Percentiles rank a stretch among this genome's conserved stretches.
These are phyloP conservation scores for Elanoides forficatus DNA, from an alignment of 2,113 vertebrate species.

Conservation along the genomic window DNA sequence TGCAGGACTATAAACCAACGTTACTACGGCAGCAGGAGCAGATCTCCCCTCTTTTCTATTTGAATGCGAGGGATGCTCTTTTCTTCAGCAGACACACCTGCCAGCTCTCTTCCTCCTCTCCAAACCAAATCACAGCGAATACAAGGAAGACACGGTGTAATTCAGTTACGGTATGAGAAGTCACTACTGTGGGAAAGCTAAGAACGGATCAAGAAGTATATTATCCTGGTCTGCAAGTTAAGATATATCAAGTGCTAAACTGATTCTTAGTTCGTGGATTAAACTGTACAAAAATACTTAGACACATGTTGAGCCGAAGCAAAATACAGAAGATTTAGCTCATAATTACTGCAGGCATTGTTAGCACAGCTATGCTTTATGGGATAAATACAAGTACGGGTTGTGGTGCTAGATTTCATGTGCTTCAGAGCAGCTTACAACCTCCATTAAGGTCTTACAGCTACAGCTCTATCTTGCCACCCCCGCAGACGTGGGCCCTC, in stretches of 20 bases:
- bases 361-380: not conserved
- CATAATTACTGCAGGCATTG: not conserved
- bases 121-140: not conserved
- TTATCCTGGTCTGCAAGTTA: not conserved
- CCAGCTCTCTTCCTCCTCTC: not conserved
- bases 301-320: fast-evolving
- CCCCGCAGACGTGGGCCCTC: not conserved
- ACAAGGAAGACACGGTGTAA: not conserved
- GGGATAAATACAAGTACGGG: not conserved
- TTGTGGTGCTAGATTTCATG: not conserved
- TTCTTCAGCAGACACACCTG: not conserved
- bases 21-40: not conserved
- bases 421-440: not conserved
- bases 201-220: not conserved
- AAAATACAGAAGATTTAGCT: not conserved
- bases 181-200: not conserved
- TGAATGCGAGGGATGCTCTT: not conserved
- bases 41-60: not conserved
- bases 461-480: not conserved
- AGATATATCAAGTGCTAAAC: not conserved
- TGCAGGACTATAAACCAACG: not conserved
- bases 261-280: not conserved
- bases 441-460: not conserved
- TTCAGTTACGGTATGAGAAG: not conserved
- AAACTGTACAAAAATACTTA: not conserved